Conservation (phyloP, 2,113 vertebrate species). For the Delphinapterus leucas region DNA sequence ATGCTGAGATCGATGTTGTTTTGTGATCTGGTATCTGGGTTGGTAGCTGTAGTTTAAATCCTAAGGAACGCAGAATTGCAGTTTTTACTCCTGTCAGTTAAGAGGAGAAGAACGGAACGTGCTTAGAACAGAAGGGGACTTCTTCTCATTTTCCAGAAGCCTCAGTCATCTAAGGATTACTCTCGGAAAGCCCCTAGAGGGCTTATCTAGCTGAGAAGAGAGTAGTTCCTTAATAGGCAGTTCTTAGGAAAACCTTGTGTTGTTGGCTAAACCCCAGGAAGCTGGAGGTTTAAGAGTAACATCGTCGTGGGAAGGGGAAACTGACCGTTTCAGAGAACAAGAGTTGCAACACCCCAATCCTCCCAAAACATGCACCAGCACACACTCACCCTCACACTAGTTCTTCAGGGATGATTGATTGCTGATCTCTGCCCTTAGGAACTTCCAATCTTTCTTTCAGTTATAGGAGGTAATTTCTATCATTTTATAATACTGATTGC, state of each 20-base stretch:
- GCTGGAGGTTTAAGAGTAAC: not conserved
- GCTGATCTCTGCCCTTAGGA: not conserved
- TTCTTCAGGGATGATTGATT: not conserved
- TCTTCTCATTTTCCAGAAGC: not conserved
- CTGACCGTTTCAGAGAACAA: not conserved
- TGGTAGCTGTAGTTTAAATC: not conserved
- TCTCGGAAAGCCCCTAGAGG: not conserved
- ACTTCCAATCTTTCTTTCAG: not conserved
- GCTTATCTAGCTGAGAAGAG: not conserved
- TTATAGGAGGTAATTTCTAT: not conserved
- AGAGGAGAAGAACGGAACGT: not conserved
- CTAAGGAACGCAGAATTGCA: constrained; percentile 2
- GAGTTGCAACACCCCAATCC: not conserved
- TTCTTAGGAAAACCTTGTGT: not conserved
- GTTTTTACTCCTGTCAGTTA: not conserved
- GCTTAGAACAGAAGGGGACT: not conserved
- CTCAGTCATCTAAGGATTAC: not conserved
- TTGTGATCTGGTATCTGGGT: not conserved
- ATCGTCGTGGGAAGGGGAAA: not conserved
- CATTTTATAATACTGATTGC: not conserved
- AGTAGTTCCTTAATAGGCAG: not conserved
- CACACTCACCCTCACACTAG: not conserved
- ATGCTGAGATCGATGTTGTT: not conserved
- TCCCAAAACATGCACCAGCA: not conserved
- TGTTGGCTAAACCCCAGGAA: not conserved